Evolutionary conservation across 2,113 vertebrate genomes (phyloP), one percentile per base, ranked within the genome.

Genomic region (Engystomops pustulosus): DNA sequence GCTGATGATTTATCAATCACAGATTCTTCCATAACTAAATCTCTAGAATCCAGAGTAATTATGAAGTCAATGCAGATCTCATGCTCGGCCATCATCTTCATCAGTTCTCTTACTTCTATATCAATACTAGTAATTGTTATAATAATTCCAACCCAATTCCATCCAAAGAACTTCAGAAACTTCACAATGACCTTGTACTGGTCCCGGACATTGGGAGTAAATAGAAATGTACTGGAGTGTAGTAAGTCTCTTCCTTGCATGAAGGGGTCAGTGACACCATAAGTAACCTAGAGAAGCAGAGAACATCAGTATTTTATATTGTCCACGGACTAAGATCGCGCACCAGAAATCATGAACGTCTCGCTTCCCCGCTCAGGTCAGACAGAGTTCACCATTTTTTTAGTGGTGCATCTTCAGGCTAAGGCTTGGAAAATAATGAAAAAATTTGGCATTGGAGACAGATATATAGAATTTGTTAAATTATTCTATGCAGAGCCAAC

Each of bases 81-180:
- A 12, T 45, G 44, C 44, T 45, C 11, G 44, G 4, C 11, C 44
- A 45, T 2, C 44, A 45, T 8, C 14, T 45, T 45, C 6, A 7
- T 45, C 44, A 45, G 44, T 7, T 45, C 44, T 45, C 44, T 45
- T 7, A 45, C 44, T 12, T 12, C 44, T 12, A 45, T 45, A 3
- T 45, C 44, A 45, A 12, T 62, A 15, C 34, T 79, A 6, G 17
- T 51, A 23, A 20, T 32, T 12, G 49, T 36, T 78, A 51, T 78
- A 18, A 78, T 58, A 14, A 78, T 58, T 58, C 75, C 75, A 11
- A 78, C 75, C 75, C 75, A 78, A n/a, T 30, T 58, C 49, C 75
- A 78, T 8, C 51, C 51, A 12, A 58, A 36, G 8, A 38, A 30
- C 49, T 53, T 9, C 49, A 78, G 49, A 32, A 58, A 58, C 18